Base-by-base conservation (phyloP, 2,113 vertebrate genomes). In the Chlamydotis undulata region DNA sequence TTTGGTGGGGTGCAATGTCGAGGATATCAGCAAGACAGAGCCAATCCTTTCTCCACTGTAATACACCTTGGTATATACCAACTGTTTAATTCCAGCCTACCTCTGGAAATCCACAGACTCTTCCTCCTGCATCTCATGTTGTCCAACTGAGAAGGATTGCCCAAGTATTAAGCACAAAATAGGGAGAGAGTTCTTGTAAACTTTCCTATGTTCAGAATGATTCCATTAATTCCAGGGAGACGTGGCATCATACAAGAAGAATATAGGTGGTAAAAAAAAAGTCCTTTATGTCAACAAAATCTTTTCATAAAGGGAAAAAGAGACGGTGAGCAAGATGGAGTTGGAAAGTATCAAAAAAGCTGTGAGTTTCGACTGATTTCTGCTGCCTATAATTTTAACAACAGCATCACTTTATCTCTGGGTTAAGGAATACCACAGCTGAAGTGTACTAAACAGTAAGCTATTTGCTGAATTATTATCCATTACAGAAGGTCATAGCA, bases 401-500 rank as follows among this genome's bases (percentile, higher is more conserved):
- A 49, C 64, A 74, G 52, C 33, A 87, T 7, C 25, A 49, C 23
- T 68, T 94, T 70, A 64, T 67, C 56, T 59, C 50, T 31, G 11
- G 55, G 56, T 86, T 53, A 70, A 87, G 35, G 45, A 91, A 84
- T 19, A 61, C 6, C 67, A 64, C 31, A 61, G 50, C 31, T 83
- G 29, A 95, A 83, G 60, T 49, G 29, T 37, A 67, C 53, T 57
- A 63, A 92, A 77, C 15, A 81, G 56, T 57, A 90, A 86, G 83
- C 31, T 71, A 75, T 75, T 24, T 88, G 56, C 65, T 80, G 52
- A 47, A 84, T 76, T 89, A 64, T 91, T 93, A 71, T 83, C 73
- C 89, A 70, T 90, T 70, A 94, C 78, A 81, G 75, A 83, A 69
- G 90, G 53, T 90, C 93, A 79, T 67, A 74, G n/a, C 79, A 70